A percentile compares a stretch with the other conserved stretches of the same genome.
phyloP scores from a whole-genome alignment of 23 tunicate species.

The Aplidium turbinatum region DNA sequence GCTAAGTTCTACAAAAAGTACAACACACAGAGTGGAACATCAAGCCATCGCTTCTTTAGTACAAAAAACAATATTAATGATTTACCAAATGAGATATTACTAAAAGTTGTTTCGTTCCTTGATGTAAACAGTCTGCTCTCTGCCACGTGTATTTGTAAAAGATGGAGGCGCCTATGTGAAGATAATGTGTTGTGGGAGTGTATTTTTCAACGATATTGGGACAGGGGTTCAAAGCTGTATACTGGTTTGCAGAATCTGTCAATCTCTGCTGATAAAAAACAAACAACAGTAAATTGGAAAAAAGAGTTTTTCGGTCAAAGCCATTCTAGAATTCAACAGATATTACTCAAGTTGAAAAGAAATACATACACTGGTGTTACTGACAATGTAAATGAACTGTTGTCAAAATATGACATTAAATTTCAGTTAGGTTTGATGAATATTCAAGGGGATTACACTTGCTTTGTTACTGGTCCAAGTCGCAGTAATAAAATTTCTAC shows the following conservation, averaged over 20 bases:
- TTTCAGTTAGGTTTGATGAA: slow-evolving; percentile 32
- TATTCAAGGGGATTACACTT: neutral
- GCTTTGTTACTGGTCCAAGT: neutral
- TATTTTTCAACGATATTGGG: slow-evolving; percentile 5
- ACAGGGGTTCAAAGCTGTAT: neutral
- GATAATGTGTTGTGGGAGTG: slow-evolving; percentile 30
- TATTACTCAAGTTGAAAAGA: slow-evolving; percentile 16
- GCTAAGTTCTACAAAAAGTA: no score
- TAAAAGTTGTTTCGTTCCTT: slow-evolving; percentile 19
- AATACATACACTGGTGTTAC: slow-evolving; percentile 34
- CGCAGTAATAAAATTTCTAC: neutral
- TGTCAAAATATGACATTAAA: slow-evolving; percentile 23
- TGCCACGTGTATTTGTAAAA: slow-evolving; percentile 23
- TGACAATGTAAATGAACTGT: slow-evolving; percentile 2
- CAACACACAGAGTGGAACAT: no score
- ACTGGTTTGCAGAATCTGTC: slow-evolving; percentile 20
- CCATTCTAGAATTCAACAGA: neutral
- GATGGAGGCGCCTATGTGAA: slow-evolving; percentile 25
- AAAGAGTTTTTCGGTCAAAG: slow-evolving; percentile 23
- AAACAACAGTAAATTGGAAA: slow-evolving; percentile 12
- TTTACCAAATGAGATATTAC: slow-evolving; percentile 36
- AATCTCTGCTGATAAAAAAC: neutral
- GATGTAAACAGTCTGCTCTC: slow-evolving; percentile 14
- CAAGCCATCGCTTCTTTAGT: no score
- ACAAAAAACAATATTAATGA: no score